Evolutionary conservation across 2,888 invertebrate species (phyloP), one percentile per base, ranked within the genome.

Genomic region (Andrena marginata): DNA sequence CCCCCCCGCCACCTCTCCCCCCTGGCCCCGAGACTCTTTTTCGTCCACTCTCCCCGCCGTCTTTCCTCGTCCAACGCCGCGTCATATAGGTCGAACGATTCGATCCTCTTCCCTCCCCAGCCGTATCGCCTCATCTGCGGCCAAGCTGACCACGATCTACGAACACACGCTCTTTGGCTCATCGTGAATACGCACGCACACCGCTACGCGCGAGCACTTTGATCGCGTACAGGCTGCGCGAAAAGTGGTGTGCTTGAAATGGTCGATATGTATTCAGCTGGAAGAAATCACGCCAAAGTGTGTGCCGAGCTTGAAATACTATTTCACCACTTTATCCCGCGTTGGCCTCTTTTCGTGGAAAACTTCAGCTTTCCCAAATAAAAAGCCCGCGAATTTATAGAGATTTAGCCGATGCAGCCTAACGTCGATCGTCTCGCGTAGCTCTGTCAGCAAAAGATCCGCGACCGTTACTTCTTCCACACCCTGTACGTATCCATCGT

Each of bases 81-180:
- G 5, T 42, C 59, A 8, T 33, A 23, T 29, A 31, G 20, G 10
- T n/a, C 67, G 29, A 64, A 35, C 48, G 16, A 56, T 54, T 63
- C 59, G 35, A 56, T 78, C 69, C 59, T 49, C 54, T 51, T 64
- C 51, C 51, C 63, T 68, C 54, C n/a, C 20, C 63, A 7, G 29
- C 68, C 35, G 59, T 72, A 71, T 77, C 75, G 77, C 72, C 79
- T 71, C 60, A 70, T 73, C 63, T n/a, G 59, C 64, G 84, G 71
- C 62, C 78, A 74, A 74, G 71, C 69, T 84, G 82, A 82, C 86
- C 78, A 78, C 80, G 63, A 78, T 85, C 84, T 82, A 83, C 86
- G 85, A 74, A 70, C 87, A 87, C 85, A 84, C 59, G 49, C 60
- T 10, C 48, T 56, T 29, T 16, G 33, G n/a, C 23, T 31, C 60